Conservation (phyloP, 2,888 invertebrate genomes). For the Trachelus stipa region DNA sequence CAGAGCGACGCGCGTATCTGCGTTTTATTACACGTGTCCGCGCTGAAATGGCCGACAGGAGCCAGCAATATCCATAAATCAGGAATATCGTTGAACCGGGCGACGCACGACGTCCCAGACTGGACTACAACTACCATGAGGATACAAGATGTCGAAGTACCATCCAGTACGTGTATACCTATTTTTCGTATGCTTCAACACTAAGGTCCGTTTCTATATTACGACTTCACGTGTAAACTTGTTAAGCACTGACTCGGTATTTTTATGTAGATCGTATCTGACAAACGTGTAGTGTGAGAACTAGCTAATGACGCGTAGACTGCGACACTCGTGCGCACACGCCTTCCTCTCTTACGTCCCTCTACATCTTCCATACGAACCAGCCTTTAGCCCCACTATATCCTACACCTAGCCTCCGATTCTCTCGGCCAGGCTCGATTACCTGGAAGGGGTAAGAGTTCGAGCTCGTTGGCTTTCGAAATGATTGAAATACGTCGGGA, state of each 20-base stretch:
- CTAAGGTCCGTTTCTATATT: background rate
- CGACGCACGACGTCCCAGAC: conserved; percentile 15
- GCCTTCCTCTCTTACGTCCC: conserved; percentile 6
- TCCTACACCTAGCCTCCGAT: background rate
- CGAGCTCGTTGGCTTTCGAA: conserved; percentile 28
- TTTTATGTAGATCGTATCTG: conserved; percentile 54
- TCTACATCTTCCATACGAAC: background rate
- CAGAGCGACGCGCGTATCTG: conserved; percentile 40
- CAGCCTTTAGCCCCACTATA: background rate
- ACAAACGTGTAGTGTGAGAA: conserved; percentile 61
- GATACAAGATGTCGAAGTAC: background rate
- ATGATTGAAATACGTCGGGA: conserved; percentile 55
- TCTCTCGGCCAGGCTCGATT: background rate
- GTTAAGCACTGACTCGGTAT: conserved; percentile 12
- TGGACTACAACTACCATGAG: background rate
- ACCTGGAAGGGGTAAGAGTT: background rate
- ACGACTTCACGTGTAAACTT: conserved; percentile 30
- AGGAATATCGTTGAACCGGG: conserved; percentile 53
- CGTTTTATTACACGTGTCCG: conserved; percentile 53
- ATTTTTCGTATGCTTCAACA: background rate
- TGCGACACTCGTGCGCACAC: conserved; percentile 9
- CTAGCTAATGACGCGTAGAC: conserved; percentile 47
- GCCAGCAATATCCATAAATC: conserved; percentile 55
- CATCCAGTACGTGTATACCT: background rate
- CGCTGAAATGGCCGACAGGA: background rate